Base-by-base conservation (phyloP, 2,113 vertebrate genomes). In the Dasypus novemcinctus region DNA sequence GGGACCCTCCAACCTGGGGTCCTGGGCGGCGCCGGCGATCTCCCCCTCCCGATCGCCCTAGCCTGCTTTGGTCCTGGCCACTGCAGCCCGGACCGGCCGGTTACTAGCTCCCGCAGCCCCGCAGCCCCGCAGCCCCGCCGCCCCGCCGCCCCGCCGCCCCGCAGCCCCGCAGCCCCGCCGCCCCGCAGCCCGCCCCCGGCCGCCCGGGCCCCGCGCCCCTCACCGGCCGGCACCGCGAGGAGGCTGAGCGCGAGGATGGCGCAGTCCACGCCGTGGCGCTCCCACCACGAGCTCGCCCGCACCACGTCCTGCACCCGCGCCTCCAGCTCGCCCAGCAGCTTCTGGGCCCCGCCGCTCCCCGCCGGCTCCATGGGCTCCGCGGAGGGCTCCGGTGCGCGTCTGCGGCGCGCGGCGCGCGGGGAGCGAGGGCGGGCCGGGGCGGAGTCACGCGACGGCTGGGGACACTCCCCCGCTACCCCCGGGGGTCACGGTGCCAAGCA, bases 251-350 rank as follows among this genome's bases (percentile, higher is more conserved):
- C 82, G 2, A 99, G 98, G 97, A 99, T 99, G 97, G 98, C 97
- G 98, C 98, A 98, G 94, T 99, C 99, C 43, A 99, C 52, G 0
- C 99, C 99, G 38, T 98, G 98, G 96, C 98, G 98, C 95, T 99
- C 99, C 99, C 99, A 99, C 99, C 99, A 99, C 98, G 99, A 99
- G 98, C 99, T 99, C 96, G 97, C 97, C 93, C 96, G 98, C 98
- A 99, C 98, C 93, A 98, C 97, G 78, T 94, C 97, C 98, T 98
- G 99, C 91, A 99, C 99, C 98, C 98, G 97, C 91, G 98, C 97
- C 0, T 98, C 98, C 75, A 99, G 99, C 98, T 99, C 99, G 10
- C 98, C 97, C 99, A 99, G 99, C 98, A 99, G 97, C 0, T 97
- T 93, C 97, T 99, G 98, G 29, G 97, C 98, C 0, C 87, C 49